Evolutionary conservation across 2,113 vertebrate species (phyloP).

Genomic region (Crotalus tigris): DNA sequence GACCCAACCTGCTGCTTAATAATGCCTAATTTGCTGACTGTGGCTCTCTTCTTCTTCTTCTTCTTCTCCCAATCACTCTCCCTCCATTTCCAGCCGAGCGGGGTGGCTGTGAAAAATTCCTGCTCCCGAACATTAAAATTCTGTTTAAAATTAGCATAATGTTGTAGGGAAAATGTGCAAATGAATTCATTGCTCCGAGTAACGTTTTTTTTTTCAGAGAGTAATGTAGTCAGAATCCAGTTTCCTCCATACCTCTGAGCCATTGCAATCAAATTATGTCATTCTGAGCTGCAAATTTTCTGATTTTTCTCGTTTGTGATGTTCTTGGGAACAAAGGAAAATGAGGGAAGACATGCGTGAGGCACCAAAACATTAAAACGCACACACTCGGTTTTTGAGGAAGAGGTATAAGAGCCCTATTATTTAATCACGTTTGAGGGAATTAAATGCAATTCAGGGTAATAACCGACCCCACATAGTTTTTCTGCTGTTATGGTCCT

Average conservation of each 20-base stretch:
- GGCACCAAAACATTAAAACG: neutral
- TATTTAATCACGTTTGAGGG: neutral
- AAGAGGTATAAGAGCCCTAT: neutral
- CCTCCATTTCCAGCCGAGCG: constrained; percentile 5
- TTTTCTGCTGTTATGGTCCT: neutral
- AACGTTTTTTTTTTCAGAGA: neutral
- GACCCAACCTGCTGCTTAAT: constrained; percentile 17
- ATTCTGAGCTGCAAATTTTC: constrained; percentile 13
- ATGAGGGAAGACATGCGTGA: neutral
- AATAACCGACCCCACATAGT: neutral
- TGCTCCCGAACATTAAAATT: constrained; percentile 22
- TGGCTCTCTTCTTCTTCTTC: neutral
- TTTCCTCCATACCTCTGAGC: constrained; percentile 26
- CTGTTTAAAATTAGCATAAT: constrained; percentile 19
- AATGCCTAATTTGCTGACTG: constrained; percentile 10
- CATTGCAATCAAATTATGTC: constrained; percentile 28
- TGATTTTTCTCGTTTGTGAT: neutral
- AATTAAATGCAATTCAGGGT: neutral
- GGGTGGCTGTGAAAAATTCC: constrained; percentile 1
- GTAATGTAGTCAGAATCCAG: constrained; percentile 6
- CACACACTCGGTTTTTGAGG: neutral
- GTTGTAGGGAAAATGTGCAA: constrained; percentile 8
- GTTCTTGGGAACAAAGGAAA: neutral
- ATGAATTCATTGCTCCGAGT: constrained; percentile 30
- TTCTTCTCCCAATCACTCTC: neutral